A percentile compares a stretch with the other conserved stretches of the same genome.
These are phyloP conservation scores for Premnoplex brunnescens DNA, from an alignment of 2,797 vertebrate genomes.

Conservation along the genomic window DNA sequence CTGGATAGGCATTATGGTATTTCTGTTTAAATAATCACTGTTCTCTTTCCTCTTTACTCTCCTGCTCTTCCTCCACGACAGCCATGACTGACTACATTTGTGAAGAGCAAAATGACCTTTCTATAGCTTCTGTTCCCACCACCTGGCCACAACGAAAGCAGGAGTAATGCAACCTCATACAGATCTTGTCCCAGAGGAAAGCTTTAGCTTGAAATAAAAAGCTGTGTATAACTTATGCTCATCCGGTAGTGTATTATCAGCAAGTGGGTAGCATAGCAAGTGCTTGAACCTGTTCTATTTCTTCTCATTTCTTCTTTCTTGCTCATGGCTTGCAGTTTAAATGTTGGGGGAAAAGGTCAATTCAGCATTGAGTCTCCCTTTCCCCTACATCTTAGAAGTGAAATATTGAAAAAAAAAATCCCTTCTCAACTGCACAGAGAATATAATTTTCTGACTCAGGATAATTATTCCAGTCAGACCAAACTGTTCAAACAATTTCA, in stretches of 20 bases:
- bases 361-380: not conserved
- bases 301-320: not conserved
- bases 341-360: not conserved
- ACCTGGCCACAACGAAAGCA: not conserved
- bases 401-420: not conserved
- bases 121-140: not conserved
- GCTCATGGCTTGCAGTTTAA: not conserved
- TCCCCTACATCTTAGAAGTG: not conserved
- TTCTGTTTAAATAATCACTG: not conserved
- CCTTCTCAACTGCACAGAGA: not conserved
- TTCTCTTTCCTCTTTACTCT: not conserved
- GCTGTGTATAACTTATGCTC: not conserved
- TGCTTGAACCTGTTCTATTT: not conserved
- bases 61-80: not conserved
- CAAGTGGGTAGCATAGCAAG: not conserved
- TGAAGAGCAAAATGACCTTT: not conserved
- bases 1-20: not conserved
- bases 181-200: not conserved
- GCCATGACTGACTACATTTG: not conserved
- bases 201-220: not conserved
- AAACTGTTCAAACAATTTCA: not conserved
- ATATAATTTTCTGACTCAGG: not conserved
- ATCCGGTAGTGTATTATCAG: not conserved
- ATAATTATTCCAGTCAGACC: not conserved
- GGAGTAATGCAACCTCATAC: not conserved